A percentile compares a stretch with the other conserved stretches of the same genome.
These are phyloP conservation scores for Trachops cirrhosus DNA, from an alignment of 2,797 vertebrate species.

Conservation along the genomic window DNA sequence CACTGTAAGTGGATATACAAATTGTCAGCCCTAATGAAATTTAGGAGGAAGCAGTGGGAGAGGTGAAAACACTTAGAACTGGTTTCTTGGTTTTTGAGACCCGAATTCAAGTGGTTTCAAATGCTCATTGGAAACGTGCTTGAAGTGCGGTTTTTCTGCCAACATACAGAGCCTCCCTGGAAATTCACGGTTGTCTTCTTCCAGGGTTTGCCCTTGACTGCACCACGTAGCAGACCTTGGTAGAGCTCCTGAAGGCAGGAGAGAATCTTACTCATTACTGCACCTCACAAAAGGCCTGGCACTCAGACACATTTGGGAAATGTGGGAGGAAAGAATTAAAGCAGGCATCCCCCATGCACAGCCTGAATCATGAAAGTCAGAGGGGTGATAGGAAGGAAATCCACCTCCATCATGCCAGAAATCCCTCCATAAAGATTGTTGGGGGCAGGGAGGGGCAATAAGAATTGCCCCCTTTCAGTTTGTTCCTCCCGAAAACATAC, in stretches of 20 bases:
- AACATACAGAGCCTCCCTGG: neutral
- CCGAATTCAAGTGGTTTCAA: constrained; percentile 65
- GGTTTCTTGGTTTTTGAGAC: constrained; percentile 69
- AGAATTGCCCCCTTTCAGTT: neutral
- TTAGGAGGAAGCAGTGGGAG: constrained; percentile 66
- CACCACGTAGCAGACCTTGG: fast-evolving
- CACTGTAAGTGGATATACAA: constrained; percentile 75
- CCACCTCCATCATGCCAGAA: neutral
- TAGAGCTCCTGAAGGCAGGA: neutral
- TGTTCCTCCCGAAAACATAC: neutral
- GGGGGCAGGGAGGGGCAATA: neutral
- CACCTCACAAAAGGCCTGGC: neutral
- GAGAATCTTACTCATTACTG: neutral
- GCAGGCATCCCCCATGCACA: neutral
- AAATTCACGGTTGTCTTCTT: neutral
- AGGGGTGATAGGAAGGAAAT: neutral
- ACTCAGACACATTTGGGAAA: neutral
- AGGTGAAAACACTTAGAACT: constrained; percentile 69
- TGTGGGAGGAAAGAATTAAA: neutral
- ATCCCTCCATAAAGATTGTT: neutral
- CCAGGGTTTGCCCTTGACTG: neutral
- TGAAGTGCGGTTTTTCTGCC: neutral
- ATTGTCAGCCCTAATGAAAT: constrained; percentile 78
- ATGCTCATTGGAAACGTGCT: neutral
- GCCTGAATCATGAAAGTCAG: neutral